Evolutionary conservation across 2,113 vertebrate genomes (phyloP), one percentile per base, ranked within the genome.

Genomic region (Oreochromis tanganicae): DNA sequence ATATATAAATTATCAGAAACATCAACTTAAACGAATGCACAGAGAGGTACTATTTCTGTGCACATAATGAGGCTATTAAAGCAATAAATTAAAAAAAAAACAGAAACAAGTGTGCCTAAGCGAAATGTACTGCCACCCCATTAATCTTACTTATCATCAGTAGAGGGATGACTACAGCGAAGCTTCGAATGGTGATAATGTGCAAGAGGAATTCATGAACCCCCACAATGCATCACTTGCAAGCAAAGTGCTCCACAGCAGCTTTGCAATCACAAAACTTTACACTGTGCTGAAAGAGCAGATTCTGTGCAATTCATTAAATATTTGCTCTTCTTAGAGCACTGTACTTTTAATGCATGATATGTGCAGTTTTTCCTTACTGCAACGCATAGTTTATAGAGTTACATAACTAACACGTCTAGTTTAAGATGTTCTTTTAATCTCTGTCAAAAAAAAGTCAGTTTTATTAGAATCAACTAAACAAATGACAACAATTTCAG

Each of bases 121-220:
- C 73, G 81, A 38, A 90, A 85, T 29, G 59, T 75, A 16, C 55
- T n/a, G 4, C 32, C 21, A 8, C 38, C 63, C 78, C 90, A 93
- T 95, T 94, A 85, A 91, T 96, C 91, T 89, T 79, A 87, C 80
- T 92, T 90, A 82, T 75, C 50, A 78, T 80, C 75, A 82, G 80
- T 3, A 29, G 83, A 82, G 3, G 5, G 59, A 61, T 27, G 10
- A 46, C 21, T 24, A 10, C 80, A 87, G 91, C 19, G 21, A 71
- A 78, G 54, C n/a, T 66, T 46, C 11, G 14, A 78, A 34, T 5
- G 3, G 17, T 32, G 27, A 75, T 54, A 82, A 88, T 54, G 54
- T 82, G 57, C 32, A 80, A 55, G 78, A 82, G 11, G 32, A 48
- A 66, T 79, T 81, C 68, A 87, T 13, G 19, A 88, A 89, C 66